Conservation (phyloP, 2,888 invertebrate species). For the Chymomyza fuscimana region DNA sequence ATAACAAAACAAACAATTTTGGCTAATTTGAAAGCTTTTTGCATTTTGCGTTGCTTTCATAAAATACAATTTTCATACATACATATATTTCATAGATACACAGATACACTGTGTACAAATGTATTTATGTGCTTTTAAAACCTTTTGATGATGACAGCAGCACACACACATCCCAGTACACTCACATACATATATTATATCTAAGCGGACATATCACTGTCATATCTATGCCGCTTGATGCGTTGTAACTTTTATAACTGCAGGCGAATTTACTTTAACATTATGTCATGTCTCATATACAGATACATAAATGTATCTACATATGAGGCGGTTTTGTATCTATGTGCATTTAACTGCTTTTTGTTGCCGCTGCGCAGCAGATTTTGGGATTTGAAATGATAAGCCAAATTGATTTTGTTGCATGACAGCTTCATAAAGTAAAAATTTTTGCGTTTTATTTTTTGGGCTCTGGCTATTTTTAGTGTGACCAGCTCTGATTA, state of each 20-base stretch:
- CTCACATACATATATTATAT: not conserved
- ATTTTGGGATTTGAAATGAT: slow-evolving; percentile 37
- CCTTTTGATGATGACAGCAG: slow-evolving; percentile 7
- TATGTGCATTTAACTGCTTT: not conserved
- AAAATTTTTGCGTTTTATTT: too few relatives aligned
- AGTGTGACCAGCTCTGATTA: too few relatives aligned
- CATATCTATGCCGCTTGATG: slow-evolving; percentile 10
- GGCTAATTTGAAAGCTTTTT: slow-evolving; percentile 38
- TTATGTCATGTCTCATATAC: slow-evolving; percentile 16
- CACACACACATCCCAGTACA: not conserved
- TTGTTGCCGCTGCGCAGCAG: slow-evolving; percentile 2
- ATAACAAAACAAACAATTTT: slow-evolving; percentile 26
- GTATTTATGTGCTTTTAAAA: not conserved
- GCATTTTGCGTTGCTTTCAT: slow-evolving; percentile 5
- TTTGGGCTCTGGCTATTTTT: too few relatives aligned
- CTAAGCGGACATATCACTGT: not conserved
- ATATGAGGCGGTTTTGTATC: not conserved
- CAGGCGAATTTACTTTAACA: slow-evolving; percentile 13
- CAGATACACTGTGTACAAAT: not conserved
- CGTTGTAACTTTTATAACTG: slow-evolving; percentile 10
- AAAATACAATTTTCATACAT: not conserved
- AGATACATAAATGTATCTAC: not conserved
- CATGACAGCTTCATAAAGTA: slow-evolving; percentile 4
- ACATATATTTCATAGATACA: not conserved
- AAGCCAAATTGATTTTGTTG: slow-evolving; percentile 41